Evolutionary conservation across 2,888 invertebrate genomes (phyloP).

Genomic region (Heteromurus nitidus): DNA sequence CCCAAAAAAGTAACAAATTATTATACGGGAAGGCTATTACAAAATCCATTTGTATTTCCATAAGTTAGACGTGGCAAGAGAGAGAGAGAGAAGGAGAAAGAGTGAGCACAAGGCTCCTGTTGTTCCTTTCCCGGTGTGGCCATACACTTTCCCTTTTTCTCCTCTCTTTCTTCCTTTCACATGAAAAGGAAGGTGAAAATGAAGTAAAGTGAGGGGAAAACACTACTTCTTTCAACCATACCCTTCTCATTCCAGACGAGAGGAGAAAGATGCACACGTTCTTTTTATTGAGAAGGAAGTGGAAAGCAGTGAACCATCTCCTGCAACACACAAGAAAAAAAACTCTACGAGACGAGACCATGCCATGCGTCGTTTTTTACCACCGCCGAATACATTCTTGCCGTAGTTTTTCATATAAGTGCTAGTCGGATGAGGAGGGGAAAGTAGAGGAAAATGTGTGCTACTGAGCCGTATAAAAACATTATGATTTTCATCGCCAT

Average conservation of each 20-base stretch:
- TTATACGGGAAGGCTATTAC: slow-evolving; percentile 54
- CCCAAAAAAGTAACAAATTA: slow-evolving; percentile 60
- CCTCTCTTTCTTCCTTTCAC: neutral
- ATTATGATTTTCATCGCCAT: slow-evolving; percentile 60
- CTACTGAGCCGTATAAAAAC: slow-evolving; percentile 57
- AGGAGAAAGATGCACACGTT: too few species aligned
- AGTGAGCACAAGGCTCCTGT: slow-evolving; percentile 5
- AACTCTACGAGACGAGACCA: neutral
- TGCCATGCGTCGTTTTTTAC: neutral
- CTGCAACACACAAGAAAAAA: neutral
- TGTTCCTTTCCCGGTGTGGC: slow-evolving; percentile 13
- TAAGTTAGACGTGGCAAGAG: slow-evolving; percentile 36
- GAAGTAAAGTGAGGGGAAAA: slow-evolving; percentile 34
- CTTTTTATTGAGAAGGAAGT: slow-evolving; percentile 23
- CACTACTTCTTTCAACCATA: slow-evolving; percentile 15
- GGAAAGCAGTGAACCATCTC: slow-evolving; percentile 35
- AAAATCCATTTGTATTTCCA: slow-evolving; percentile 62
- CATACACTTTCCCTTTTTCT: neutral
- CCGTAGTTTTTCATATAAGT: slow-evolving; percentile 15
- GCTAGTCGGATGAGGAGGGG: slow-evolving; percentile 13
- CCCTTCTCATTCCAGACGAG: too few species aligned
- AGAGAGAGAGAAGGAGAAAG: slow-evolving; percentile 19
- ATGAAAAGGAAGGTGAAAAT: slow-evolving; percentile 42
- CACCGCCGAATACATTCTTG: too few species aligned
- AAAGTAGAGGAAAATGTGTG: slow-evolving; percentile 23